A percentile compares a stretch with the other conserved stretches of the same genome.
Evolutionary conservation across 2,113 vertebrate species (phyloP).

Genomic region (Ammodytes marinus): DNA sequence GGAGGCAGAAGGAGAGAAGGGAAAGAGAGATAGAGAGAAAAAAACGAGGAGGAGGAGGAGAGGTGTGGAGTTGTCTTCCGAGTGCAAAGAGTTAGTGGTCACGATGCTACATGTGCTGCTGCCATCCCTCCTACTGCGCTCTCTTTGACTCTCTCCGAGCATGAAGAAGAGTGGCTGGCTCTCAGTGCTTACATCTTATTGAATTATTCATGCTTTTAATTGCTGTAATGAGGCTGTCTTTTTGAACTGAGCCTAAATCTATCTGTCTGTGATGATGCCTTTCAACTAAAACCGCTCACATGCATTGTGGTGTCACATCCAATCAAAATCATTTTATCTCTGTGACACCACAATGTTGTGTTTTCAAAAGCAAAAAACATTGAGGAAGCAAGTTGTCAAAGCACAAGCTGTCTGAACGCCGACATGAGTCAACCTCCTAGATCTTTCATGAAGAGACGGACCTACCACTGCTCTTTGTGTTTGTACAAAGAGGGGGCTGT

Average conservation of each 20-base stretch:
- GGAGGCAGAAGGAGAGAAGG: conserved; percentile 57
- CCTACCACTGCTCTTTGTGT: neutral
- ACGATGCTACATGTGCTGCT: conserved; percentile 63
- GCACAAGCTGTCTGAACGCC: too few relatives aligned
- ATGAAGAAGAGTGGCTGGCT: conserved; percentile 25
- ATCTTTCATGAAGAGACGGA: neutral
- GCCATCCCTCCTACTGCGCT: conserved; percentile 45
- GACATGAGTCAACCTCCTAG: too few relatives aligned
- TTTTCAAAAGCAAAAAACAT: neutral
- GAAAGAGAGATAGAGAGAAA: conserved; percentile 46
- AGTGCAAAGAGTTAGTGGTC: conserved; percentile 71
- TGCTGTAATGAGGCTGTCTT: neutral
- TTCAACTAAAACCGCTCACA: neutral
- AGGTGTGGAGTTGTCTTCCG: conserved; percentile 55
- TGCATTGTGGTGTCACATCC: neutral
- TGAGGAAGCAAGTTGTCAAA: neutral
- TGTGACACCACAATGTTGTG: neutral
- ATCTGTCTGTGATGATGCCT: too few relatives aligned
- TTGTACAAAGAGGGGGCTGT: neutral
- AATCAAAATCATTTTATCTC: neutral
- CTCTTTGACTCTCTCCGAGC: conserved; percentile 13
- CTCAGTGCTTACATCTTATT: neutral
- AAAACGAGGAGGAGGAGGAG: conserved; percentile 52
- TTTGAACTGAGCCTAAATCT: neutral
- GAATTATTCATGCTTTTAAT: conserved; percentile 12